These are phyloP conservation scores for Todiramphus chloris DNA, from an alignment of 2,113 vertebrate genomes.

Conservation along the genomic window DNA sequence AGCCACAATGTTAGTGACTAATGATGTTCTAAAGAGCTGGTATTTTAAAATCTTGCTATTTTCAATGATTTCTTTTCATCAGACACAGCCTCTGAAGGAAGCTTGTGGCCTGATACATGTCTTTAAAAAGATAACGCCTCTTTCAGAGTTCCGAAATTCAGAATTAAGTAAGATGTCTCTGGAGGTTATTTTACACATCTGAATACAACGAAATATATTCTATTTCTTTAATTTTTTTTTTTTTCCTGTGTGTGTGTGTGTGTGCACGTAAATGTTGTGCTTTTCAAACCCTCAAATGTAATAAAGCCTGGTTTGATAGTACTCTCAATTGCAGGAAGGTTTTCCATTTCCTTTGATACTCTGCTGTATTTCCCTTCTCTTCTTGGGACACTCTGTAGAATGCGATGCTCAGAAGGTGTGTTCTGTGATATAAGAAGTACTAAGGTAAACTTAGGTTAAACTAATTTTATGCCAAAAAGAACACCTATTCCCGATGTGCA, in stretches of 20 bases:
- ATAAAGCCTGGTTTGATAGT: background rate
- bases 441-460: background rate
- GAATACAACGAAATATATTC: background rate
- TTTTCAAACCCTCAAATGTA: background rate
- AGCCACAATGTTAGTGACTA: background rate
- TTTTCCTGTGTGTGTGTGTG: background rate
- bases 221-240: background rate
- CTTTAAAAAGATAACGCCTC: background rate
- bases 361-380: background rate
- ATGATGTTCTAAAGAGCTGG: background rate
- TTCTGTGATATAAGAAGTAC: background rate
- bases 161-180: background rate
- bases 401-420: background rate
- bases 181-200: background rate
- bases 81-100: background rate
- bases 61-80: background rate
- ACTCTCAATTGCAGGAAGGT: background rate
- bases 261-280: background rate
- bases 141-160: slow-evolving; percentile 5
- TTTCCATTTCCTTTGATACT: slow-evolving; percentile 4
- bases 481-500: background rate
- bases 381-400: background rate
- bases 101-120: background rate
- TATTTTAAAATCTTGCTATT: background rate
- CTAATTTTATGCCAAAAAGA: background rate